Percentiles rank a stretch among this genome's conserved stretches.
phyloP scores from a whole-genome alignment of 2,888 invertebrate species.

The Yponomeuta plumbellus region DNA sequence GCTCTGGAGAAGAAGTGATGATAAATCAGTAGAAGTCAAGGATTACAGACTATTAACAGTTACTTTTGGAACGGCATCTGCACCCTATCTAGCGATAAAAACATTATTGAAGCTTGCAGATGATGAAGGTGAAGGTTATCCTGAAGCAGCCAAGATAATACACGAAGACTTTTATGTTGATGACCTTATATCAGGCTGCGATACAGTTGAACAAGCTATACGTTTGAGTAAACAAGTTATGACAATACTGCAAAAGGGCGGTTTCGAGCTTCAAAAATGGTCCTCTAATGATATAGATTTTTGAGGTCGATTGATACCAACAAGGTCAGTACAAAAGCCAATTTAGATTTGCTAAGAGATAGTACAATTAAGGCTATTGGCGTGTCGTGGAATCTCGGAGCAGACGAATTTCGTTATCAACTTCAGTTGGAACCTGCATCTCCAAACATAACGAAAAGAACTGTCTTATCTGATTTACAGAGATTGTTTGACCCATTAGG shows the following conservation, averaged over 20 bases:
- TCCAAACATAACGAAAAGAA: slow-evolving; percentile 21
- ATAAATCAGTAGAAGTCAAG: slow-evolving; percentile 14
- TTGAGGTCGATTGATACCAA: not conserved
- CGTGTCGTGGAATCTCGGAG: not conserved
- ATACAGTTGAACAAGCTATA: slow-evolving; percentile 4
- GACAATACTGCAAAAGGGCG: not conserved
- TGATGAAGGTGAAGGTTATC: not conserved
- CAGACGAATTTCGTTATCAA: slow-evolving; percentile 7
- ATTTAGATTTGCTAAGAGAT: not conserved
- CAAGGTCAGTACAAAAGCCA: not conserved
- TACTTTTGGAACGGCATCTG: slow-evolving; percentile 22
- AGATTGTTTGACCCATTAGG: slow-evolving; percentile 25
- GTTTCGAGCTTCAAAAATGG: slow-evolving; percentile 22
- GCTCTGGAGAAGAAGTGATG: slow-evolving; percentile 23
- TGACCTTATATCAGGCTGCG: slow-evolving; percentile 9
- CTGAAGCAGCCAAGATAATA: too few species aligned
- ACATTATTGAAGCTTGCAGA: slow-evolving; percentile 17
- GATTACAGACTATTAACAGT: slow-evolving; percentile 21
- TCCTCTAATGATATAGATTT: slow-evolving; percentile 9
- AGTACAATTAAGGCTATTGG: slow-evolving; percentile 3
- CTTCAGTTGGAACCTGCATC: not conserved
- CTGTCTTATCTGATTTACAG: slow-evolving; percentile 23
- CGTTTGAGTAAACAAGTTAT: not conserved
- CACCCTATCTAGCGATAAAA: slow-evolving; percentile 24
- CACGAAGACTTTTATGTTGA: too few species aligned